phyloP scores from a whole-genome alignment of 2,797 vertebrate species.

The Scyliorhinus canicula region DNA sequence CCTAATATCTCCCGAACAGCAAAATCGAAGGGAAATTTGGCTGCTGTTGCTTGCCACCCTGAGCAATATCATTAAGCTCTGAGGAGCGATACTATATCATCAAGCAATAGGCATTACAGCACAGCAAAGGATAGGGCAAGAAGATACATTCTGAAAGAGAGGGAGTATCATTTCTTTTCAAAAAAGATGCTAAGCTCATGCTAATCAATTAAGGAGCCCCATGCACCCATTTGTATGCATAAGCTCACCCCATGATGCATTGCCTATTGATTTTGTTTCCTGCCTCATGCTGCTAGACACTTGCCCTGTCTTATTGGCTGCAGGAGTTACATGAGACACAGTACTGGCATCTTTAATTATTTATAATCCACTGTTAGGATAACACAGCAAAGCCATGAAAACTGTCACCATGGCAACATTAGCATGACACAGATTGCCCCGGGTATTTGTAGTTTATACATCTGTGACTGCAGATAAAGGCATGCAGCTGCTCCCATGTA shows the following conservation, averaged over 20 bases:
- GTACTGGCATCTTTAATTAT: constrained; percentile 68
- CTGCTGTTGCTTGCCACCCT: neutral
- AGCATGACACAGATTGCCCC: constrained; percentile 67
- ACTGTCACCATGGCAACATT: constrained; percentile 80
- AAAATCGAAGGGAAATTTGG: neutral
- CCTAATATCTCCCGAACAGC: neutral
- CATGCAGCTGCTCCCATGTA: constrained; percentile 43
- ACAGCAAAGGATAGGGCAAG: neutral
- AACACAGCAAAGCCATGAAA: constrained; percentile 70
- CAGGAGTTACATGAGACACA: constrained; percentile 57
- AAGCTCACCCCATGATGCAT: no score
- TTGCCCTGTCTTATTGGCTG: constrained; percentile 55
- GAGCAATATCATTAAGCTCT: neutral
- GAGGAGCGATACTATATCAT: neutral
- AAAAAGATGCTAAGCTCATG: neutral
- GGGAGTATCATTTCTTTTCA: neutral
- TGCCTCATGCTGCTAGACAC: constrained; percentile 33
- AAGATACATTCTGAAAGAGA: neutral
- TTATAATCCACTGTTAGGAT: constrained; percentile 72
- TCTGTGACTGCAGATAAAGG: constrained; percentile 66
- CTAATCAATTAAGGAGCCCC: neutral
- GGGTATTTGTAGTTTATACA: constrained; percentile 67
- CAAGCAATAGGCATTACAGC: neutral
- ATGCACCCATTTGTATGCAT: neutral
- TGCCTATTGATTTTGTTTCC: neutral